A percentile compares a stretch with the other conserved stretches of the same genome.
Conservation (phyloP, 2,888 invertebrate genomes). For the Amiota minor region DNA sequence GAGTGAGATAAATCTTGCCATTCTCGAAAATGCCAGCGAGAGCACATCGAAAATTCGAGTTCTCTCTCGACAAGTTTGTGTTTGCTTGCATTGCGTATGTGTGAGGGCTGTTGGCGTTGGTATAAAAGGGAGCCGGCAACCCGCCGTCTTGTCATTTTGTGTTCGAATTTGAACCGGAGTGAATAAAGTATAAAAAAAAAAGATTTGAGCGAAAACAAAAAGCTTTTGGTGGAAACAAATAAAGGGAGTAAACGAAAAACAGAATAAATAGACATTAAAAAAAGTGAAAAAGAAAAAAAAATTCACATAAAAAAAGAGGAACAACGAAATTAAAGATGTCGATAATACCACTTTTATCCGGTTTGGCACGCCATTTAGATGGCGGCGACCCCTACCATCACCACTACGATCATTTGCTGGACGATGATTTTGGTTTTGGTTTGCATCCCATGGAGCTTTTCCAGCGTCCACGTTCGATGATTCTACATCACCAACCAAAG, state of each 20-base stretch:
- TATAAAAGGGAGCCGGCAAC: neutral
- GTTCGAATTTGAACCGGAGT: neutral
- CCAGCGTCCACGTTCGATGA: slow-evolving; percentile 58
- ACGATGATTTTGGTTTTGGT: slow-evolving; percentile 60
- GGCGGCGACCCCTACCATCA: slow-evolving; percentile 42
- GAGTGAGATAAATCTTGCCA: neutral
- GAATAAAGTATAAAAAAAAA: slow-evolving; percentile 35
- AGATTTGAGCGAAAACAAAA: slow-evolving; percentile 32
- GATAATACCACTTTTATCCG: slow-evolving; percentile 50
- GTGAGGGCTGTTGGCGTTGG: slow-evolving; percentile 3
- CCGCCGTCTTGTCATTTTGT: neutral
- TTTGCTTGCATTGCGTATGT: neutral
- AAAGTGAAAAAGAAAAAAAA: neutral
- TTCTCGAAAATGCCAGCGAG: neutral
- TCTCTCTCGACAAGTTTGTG: neutral
- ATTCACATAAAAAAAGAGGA: neutral
- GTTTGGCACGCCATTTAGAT: slow-evolving; percentile 53
- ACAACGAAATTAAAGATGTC: slow-evolving; percentile 47
- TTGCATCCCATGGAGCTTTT: slow-evolving; percentile 63
- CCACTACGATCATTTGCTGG: slow-evolving; percentile 51
- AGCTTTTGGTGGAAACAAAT: slow-evolving; percentile 36
- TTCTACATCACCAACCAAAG: slow-evolving; percentile 48
- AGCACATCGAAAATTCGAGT: slow-evolving; percentile 3
- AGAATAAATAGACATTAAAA: neutral
- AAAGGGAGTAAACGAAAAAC: slow-evolving; percentile 27